Conservation (phyloP, 2,797 vertebrate species). For the Myiotriccus ornatus region DNA sequence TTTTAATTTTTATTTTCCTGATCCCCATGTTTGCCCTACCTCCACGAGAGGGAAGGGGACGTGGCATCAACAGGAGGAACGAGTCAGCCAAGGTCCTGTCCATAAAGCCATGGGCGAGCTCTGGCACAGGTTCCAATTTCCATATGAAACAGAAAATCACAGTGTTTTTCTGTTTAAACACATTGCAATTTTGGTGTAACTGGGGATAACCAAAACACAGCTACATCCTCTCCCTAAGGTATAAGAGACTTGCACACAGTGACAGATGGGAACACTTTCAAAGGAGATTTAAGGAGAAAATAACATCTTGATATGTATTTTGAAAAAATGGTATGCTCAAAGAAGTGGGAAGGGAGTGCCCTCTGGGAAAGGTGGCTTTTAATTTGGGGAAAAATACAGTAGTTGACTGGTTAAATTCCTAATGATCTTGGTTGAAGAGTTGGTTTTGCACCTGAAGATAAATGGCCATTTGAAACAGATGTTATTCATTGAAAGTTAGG, state of each 20-base stretch:
- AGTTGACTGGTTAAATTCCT: not conserved
- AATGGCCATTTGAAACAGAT: not conserved
- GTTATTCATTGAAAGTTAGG: not conserved
- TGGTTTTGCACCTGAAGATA: not conserved
- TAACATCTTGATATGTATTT: not conserved
- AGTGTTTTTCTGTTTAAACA: not conserved
- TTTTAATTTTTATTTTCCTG: fast-evolving
- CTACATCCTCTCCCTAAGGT: not conserved
- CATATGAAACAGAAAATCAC: not conserved
- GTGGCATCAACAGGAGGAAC: not conserved
- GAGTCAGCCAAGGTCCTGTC: not conserved
- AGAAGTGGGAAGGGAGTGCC: not conserved
- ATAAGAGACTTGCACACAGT: not conserved
- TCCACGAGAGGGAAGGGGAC: not conserved
- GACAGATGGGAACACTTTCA: not conserved
- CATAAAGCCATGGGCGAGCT: not conserved
- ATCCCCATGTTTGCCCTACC: not conserved
- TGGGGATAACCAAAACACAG: not conserved
- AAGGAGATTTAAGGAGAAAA: not conserved
- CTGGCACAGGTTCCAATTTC: not conserved
- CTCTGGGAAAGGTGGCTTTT: not conserved
- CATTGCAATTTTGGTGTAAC: not conserved
- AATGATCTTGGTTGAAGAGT: not conserved
- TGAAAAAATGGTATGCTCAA: not conserved
- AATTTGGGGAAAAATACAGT: not conserved